Base-by-base conservation (phyloP, 2,797 vertebrate genomes). In the Lithobates sylvaticus region DNA sequence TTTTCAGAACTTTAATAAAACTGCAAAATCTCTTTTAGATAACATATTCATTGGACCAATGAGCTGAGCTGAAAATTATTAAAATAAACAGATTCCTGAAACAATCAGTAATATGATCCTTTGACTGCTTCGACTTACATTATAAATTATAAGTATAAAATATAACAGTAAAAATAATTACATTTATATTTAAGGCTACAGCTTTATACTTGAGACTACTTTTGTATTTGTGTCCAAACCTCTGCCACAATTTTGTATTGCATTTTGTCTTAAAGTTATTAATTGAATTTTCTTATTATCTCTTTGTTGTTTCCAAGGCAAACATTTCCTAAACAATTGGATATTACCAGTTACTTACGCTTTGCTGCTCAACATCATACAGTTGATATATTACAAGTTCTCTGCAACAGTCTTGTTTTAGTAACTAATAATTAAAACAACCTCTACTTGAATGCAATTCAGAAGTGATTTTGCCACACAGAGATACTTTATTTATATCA, bases 401-500 rank as follows among this genome's bases (percentile, higher is more conserved):
- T 58, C 16, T 58, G n/a, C 69, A 67, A 72, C 47, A 27, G 32
- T 42, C 67, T 58, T 72, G 10, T 61, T 73, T 81, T 73, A 26
- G 68, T 42, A 80, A 27, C 64, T 70, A 70, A 39, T 39, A 39
- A 80, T 80, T 80, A 80, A 80, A 70, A 80, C 29, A 12, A 32
- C 47, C 44, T 70, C 9, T 32, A 27, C 29, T 54, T 54, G 18
- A 80, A 79, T 50, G 27, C 27, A 80, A 80, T 78, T 15, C 34
- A 10, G 64, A 80, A 50, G 42, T 32, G 50, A 32, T 32, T 29
- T 27, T 44, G 36, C 23, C 64, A 42, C 6, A 4, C 10, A 15
- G n/a, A 23, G 47, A 39, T 73, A 47, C 32, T 72, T 61, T 29
- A 50, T 81, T 39, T 81, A 71, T 58, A 65, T 27, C 47, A 61